Evolutionary conservation across 1,140 invertebrate species (phyloP).

Genomic region (Bursaphelenchus mucronatus): DNA sequence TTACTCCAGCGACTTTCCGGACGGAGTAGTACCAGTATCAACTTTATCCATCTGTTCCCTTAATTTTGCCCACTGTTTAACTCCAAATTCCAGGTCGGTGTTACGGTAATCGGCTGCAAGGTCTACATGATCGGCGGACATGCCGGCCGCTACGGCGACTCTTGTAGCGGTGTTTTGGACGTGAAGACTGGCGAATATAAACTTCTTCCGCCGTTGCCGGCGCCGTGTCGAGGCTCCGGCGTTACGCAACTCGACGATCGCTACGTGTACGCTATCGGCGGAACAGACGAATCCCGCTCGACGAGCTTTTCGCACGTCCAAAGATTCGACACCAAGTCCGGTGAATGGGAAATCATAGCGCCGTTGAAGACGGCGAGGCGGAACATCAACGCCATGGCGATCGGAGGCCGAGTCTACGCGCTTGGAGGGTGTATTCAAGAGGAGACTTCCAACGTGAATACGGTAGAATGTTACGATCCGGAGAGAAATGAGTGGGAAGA

Average conservation of each 20-base stretch:
- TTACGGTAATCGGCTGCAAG: not conserved
- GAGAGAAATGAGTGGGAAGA: conserved; percentile 5
- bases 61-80: no score
- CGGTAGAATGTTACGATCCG: conserved; percentile 6
- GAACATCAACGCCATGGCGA: not conserved
- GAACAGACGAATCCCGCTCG: conserved; percentile 1
- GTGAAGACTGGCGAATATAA: not conserved
- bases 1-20: no score
- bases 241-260: not conserved
- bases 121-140: conserved; percentile 6
- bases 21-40: no score
- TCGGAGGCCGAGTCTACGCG: conserved; percentile 6
- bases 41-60: no score
- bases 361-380: conserved; percentile 1
- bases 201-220: conserved; percentile 1
- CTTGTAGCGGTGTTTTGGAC: not conserved
- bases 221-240: not conserved
- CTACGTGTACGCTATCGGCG: conserved; percentile 3
- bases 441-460: conserved; percentile 2
- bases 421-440: conserved; percentile 7
- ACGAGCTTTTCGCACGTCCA: conserved; percentile 11
- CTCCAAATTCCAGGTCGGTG: not conserved
- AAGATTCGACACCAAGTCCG: not conserved
- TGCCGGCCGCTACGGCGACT: not conserved
- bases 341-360: not conserved